These are phyloP conservation scores for Anoncus sp. DNA, from an alignment of 2,888 invertebrate genomes.

Conservation along the genomic window DNA sequence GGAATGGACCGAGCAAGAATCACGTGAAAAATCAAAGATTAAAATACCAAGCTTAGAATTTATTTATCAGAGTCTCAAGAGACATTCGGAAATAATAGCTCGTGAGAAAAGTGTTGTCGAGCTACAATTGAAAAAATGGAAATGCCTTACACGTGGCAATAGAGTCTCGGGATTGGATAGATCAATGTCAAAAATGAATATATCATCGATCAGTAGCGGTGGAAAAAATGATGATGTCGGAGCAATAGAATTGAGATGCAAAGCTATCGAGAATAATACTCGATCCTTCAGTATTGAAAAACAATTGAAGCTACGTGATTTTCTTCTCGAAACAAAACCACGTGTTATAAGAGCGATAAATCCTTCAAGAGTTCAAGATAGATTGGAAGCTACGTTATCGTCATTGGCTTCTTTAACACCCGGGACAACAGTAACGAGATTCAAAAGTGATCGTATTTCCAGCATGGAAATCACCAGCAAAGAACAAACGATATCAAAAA, in stretches of 20 bases:
- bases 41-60: conserved; percentile 90
- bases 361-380: conserved; percentile 77
- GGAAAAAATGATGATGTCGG: conserved; percentile 68
- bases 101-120: conserved; percentile 84
- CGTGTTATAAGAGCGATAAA: conserved; percentile 74
- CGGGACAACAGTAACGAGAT: conserved; percentile 59
- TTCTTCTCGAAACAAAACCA: conserved; percentile 73
- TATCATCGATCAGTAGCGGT: conserved; percentile 67
- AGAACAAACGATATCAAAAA: conserved; percentile 42
- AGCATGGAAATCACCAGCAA: conserved; percentile 23
- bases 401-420: conserved; percentile 72
- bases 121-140: conserved; percentile 73
- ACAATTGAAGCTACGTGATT: conserved; percentile 74
- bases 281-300: conserved; percentile 75
- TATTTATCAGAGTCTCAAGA: conserved; percentile 91
- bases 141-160: conserved; percentile 67
- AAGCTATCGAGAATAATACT: conserved; percentile 75
- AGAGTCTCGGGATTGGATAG: conserved; percentile 70
- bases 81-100: conserved; percentile 88
- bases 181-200: conserved; percentile 75
- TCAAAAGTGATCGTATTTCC: too few relatives aligned
- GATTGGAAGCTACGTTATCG: conserved; percentile 78
- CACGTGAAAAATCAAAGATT: conserved; percentile 81
- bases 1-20: conserved; percentile 87
- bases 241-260: conserved; percentile 77